Conservation (phyloP, 2,888 invertebrate genomes). For the Drosophila fulvimacula region DNA sequence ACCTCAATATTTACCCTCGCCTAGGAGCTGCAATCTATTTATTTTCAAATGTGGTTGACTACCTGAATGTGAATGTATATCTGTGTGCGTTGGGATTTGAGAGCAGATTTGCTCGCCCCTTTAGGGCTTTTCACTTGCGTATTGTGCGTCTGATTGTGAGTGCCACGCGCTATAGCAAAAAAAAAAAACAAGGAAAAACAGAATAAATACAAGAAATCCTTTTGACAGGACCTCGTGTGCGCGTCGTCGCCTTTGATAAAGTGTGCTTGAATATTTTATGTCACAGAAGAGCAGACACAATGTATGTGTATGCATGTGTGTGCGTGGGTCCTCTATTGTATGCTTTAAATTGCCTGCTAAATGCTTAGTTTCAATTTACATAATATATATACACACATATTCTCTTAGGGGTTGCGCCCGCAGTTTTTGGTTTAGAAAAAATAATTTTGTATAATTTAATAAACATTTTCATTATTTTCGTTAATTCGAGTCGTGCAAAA, state of each 20-base stretch:
- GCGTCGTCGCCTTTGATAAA: conserved; percentile 74
- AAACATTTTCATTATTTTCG: conserved; percentile 20
- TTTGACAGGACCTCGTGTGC: conserved; percentile 46
- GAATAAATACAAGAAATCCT: conserved; percentile 20
- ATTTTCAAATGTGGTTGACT: conserved; percentile 50
- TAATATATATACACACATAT: conserved; percentile 46
- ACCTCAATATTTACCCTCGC: conserved; percentile 18
- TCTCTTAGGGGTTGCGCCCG: conserved; percentile 61
- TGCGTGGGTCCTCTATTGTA: conserved; percentile 44
- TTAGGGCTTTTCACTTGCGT: conserved; percentile 33
- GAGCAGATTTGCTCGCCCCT: conserved; percentile 49
- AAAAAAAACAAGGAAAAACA: conserved; percentile 9
- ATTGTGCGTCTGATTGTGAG: conserved; percentile 40
- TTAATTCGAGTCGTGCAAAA: conserved; percentile 1
- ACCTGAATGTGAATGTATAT: conserved; percentile 34
- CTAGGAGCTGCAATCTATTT: conserved; percentile 33
- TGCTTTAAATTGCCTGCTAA: conserved; percentile 53
- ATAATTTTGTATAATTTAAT: conserved; percentile 45
- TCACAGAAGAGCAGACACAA: conserved; percentile 43
- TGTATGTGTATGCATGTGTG: conserved; percentile 14
- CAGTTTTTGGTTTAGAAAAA: conserved; percentile 20
- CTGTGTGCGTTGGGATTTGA: conserved; percentile 41
- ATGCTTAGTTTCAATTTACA: conserved; percentile 71
- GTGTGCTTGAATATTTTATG: conserved; percentile 64
- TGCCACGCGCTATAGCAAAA: conserved; percentile 53